These are phyloP conservation scores for Sorex fumeus DNA, from an alignment of 2,113 vertebrate species.

Conservation along the genomic window DNA sequence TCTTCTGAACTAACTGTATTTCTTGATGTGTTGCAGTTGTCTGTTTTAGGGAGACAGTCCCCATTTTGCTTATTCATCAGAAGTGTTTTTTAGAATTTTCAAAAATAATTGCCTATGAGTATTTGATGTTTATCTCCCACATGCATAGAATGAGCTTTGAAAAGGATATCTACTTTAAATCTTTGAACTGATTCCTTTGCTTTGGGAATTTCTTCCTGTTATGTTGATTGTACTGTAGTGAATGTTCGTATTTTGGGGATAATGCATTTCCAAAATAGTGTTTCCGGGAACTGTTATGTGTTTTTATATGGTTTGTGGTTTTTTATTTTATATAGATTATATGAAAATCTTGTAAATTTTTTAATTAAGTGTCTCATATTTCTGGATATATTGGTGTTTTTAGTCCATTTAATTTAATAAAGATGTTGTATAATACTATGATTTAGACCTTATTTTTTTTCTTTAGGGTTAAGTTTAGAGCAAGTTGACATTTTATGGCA, in stretches of 20 bases:
- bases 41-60: no score
- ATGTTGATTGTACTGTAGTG: neutral
- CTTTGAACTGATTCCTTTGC: neutral
- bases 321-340: conserved; percentile 34
- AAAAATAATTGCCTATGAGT: conserved; percentile 27
- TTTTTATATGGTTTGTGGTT: neutral
- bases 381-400: neutral
- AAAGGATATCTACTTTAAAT: neutral
- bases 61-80: no score
- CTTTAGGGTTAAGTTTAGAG: conserved; percentile 96
- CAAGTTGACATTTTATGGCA: conserved; percentile 99
- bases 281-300: neutral
- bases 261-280: neutral
- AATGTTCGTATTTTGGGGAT: neutral
- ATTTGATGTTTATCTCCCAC: neutral
- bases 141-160: conserved; percentile 29
- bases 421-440: neutral
- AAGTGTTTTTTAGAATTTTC: no score
- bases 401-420: neutral
- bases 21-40: no score
- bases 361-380: neutral
- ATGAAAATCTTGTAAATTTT: conserved; percentile 56
- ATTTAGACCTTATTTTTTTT: conserved; percentile 63
- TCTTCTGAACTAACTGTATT: no score
- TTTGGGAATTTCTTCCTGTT: conserved; percentile 4